Conservation (phyloP, 2,113 vertebrate species). For the Ophthalmotilapia sp. region DNA sequence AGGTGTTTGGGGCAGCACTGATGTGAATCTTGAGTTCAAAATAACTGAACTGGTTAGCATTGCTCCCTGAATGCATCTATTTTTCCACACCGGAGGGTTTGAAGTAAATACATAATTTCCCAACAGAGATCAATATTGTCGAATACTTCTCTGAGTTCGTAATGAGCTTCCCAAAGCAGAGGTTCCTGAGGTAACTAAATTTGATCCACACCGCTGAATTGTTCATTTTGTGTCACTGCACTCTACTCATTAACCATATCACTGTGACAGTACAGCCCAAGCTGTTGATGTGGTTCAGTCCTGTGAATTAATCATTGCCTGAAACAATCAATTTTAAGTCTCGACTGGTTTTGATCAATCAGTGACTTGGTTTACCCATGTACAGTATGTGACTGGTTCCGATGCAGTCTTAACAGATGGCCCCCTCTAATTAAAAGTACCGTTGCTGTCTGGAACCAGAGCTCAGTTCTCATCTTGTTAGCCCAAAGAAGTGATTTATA, state of each 20-base stretch:
- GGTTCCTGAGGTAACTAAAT: conserved; percentile 19
- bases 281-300: conserved; percentile 1
- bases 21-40: neutral
- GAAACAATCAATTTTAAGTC: conserved; percentile 35
- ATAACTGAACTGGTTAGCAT: neutral
- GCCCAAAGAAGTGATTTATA: neutral
- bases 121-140: conserved; percentile 31
- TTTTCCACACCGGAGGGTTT: neutral
- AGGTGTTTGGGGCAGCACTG: neutral
- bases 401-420: neutral
- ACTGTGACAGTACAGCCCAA: conserved; percentile 1
- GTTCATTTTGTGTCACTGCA: conserved; percentile 9
- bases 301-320: conserved; percentile 20
- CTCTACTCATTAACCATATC: conserved; percentile 26
- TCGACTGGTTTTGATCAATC: conserved; percentile 31
- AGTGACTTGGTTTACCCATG: neutral
- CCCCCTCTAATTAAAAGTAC: neutral
- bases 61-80: neutral
- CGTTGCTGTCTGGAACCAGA: neutral
- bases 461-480: neutral
- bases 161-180: conserved; percentile 26
- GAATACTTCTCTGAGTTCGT: conserved; percentile 19
- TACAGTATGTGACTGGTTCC: neutral
- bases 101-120: conserved; percentile 36
- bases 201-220: conserved; percentile 2